Evolutionary conservation across 2,888 invertebrate genomes (phyloP).

Genomic region (Morpho deidamia): DNA sequence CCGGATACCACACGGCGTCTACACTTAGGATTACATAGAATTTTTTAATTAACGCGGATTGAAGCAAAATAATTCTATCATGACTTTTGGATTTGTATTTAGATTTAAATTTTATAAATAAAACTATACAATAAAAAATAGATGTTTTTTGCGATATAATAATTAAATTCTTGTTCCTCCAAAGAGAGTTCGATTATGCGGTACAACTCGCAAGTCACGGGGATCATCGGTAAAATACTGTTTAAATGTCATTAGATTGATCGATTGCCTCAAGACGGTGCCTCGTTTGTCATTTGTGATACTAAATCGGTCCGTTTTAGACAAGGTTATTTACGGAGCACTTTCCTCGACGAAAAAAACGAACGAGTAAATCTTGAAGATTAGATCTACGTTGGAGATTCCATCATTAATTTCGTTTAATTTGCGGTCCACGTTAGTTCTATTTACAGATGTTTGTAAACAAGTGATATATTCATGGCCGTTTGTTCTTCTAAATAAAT

Average conservation of each 20-base stretch:
- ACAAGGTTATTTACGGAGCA: constrained; percentile 60
- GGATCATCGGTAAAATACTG: constrained; percentile 45
- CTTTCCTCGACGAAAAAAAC: constrained; percentile 47
- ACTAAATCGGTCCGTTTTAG: constrained; percentile 63
- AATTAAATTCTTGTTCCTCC: constrained; percentile 10
- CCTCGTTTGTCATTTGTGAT: constrained; percentile 66
- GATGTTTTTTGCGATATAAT: no score
- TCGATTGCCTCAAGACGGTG: constrained; percentile 52
- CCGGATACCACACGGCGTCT: no score
- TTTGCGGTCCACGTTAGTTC: constrained; percentile 23
- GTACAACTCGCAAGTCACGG: constrained; percentile 37
- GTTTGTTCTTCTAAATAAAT: no score
- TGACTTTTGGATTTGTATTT: no score
- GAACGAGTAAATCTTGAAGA: constrained; percentile 53
- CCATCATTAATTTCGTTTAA: constrained; percentile 58
- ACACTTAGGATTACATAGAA: no score
- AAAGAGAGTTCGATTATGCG: constrained; percentile 17
- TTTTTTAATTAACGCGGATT: no score
- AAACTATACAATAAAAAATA: no score
- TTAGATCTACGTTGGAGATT: constrained; percentile 51
- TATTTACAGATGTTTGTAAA: constrained; percentile 28
- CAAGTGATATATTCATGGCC: constrained; percentile 24
- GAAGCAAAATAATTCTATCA: no score
- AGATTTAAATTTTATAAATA: no score
- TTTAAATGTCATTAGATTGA: constrained; percentile 66